Base-by-base conservation (phyloP, 1,140 invertebrate genomes). In the Musca domestica region DNA sequence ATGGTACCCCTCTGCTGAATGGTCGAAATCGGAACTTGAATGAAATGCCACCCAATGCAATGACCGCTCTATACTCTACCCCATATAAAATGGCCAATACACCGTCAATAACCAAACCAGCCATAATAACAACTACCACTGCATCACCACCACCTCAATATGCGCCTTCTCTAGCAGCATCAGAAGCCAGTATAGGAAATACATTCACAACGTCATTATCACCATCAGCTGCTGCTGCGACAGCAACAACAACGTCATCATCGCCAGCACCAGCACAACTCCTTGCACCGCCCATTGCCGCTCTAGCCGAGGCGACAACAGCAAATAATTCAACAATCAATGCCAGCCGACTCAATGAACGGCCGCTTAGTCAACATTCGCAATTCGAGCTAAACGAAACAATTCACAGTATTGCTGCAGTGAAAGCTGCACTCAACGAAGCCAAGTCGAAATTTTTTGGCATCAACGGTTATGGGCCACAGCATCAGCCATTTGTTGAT, bases 401-500 rank as follows among this genome's bases (percentile, higher is more conserved):
- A 67, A 75, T 74, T 46, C 70, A 80, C 61, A 78, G 76, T 67
- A 78, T 78, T 52, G 78, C 76, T n/a, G 75, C 78, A n/a, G 77
- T 75, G 14, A 76, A 74, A 70, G 77, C 77, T 10, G 77, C 77
- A 0, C 65, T 80, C 0, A 80, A 76, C 65, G 79, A 78, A 58
- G 80, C 80, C 46, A 81, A 81, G 67, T 81, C 75, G 25, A 77
- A 79, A 61, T 81, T 81, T 70, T 81, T 81, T 63, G 80, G 80
- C 52, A 73, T 81, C 58, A 76, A 80, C 68, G 76, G 70, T 48
- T 73, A 73, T 66, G 72, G 73, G n/a, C 52, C 64, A 67, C 17
- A 68, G 41, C 66, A 67, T 14, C 22, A 15, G 15, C 64, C 22
- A 58, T 27, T 27, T n/a, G 49, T 25, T 5, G 20, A 68, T 22